Evolutionary conservation across 2,113 vertebrate genomes (phyloP), one percentile per base, ranked within the genome.

Genomic region (Triplophysa dalaica): DNA sequence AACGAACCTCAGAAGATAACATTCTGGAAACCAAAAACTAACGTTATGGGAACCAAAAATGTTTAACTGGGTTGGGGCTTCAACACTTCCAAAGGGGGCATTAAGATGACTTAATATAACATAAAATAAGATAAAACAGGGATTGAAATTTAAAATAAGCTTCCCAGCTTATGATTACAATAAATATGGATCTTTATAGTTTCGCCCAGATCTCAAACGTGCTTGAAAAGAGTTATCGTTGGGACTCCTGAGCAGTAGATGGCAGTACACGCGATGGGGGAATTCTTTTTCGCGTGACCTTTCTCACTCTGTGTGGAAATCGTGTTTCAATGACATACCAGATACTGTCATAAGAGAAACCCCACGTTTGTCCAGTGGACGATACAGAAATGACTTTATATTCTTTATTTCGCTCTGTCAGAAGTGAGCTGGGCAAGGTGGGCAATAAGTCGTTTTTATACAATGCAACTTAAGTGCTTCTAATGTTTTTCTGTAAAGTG

Each of bases 251-350:
- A 33, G n/a, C 84, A 61, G 17, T 61, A 83, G 84, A 75, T 68
- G 81, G 75, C 61, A 50, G 52, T 38, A 21, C 4, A 43, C 4
- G 7, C 21, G 21, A 48, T 3, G 10, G 7, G 8, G 13, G 50
- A 60, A 1, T 77, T 67, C 29, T 48, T 8, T 41, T 29, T 24
- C 14, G 61, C 50, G 7, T 77, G 79, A 64, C 62, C 83, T 50
- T 75, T 24, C 11, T 38, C 54, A 19, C 78, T 76, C 21, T 50
- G 73, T 63, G 78, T 84, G 83, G 63, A 54, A 29, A 77, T 64
- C 80, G 81, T 85, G 80, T 38, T 70, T 85, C 80, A 86, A 81
- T 88, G 87, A 87, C 85, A 86, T 85, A 83, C 60, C 60, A 5
- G 50, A 60, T 22, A 38, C 43, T 82, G 58, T 38, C 26, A 63